Evolutionary conservation across 2,797 vertebrate genomes (phyloP), one percentile per base, ranked within the genome.

Genomic region (Pristis pectinata): DNA sequence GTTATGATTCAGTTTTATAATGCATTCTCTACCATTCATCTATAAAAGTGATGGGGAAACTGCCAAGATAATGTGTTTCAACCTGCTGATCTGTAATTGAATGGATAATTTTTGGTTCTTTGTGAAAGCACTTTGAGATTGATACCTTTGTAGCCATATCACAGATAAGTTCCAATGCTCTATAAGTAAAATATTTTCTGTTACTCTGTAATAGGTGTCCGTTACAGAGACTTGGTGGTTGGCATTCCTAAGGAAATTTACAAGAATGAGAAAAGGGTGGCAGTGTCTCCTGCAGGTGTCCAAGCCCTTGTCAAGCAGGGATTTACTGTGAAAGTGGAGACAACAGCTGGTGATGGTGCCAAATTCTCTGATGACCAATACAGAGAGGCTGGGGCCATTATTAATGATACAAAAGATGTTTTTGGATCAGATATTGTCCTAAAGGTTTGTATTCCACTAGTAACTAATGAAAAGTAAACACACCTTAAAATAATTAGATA

Each of bases 321-420:
- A 93, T 97, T 98, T 95, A 95, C 94, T n/a, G 96, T 97, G 67
- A 96, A 97, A 95, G 97, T 97, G 95, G 96, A 98, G 96, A 95
- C 95, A 0, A 97, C 98, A 27, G 97, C 97, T 15, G 97, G 97
- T 17, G 96, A 97, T 7, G 96, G 97, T 70, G 96, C 97, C 0
- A 97, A 98, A 95, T 97, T 98, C 96, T 97, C 96, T 0, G 97
- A 98, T 95, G 96, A 97, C 94, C 96, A 97, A 56, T 97, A 97
- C 95, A 95, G 64, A 95, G 95, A 97, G 49, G 96, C 97, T 0
- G 96, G 97, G 94, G 96, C 97, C 94, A 95, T 95, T 77, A 97
- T 98, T 95, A 97, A 96, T 2, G 96, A 97, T 76, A 95, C 97
- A 77, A 96, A 96, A 53, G 97, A 95, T 37, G 95, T 96, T 7